phyloP scores from a whole-genome alignment of 2,113 vertebrate genomes.

The Mesembrinibis cayennensis region DNA sequence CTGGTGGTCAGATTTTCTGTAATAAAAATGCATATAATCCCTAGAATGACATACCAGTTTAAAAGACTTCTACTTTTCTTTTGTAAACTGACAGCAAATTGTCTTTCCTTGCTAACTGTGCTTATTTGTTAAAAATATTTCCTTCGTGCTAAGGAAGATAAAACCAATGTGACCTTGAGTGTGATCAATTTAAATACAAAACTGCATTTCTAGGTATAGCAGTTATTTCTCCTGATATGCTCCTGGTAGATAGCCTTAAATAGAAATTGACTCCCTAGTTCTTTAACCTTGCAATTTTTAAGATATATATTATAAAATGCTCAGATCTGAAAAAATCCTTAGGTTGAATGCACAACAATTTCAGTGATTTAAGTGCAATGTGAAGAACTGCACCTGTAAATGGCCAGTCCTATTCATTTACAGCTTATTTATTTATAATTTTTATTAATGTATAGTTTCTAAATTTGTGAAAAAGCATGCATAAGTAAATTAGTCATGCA shows the following conservation, averaged over 20 bases:
- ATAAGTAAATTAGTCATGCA: neutral
- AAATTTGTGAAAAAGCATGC: neutral
- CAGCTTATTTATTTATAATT: neutral
- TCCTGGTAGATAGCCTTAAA: neutral
- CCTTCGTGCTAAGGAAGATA: neutral
- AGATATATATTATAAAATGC: neutral
- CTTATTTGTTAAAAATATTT: conserved; percentile 16
- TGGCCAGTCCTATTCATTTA: neutral
- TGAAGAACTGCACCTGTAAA: neutral
- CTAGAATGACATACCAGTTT: conserved; percentile 10
- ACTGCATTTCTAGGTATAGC: neutral
- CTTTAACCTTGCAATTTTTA: neutral
- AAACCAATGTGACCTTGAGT: neutral
- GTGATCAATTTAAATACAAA: conserved; percentile 19
- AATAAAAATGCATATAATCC: conserved; percentile 43
- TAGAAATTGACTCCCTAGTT: neutral
- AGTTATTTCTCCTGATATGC: neutral
- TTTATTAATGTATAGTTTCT: neutral
- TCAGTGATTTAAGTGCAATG: neutral
- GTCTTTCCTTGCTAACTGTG: neutral
- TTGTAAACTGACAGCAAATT: conserved; percentile 14
- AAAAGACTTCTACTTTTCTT: conserved; percentile 10
- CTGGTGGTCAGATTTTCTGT: conserved; percentile 14
- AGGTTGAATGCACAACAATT: neutral
- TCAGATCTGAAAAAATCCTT: neutral